phyloP scores from a whole-genome alignment of 2,888 invertebrate species.

The Macaria notata region DNA sequence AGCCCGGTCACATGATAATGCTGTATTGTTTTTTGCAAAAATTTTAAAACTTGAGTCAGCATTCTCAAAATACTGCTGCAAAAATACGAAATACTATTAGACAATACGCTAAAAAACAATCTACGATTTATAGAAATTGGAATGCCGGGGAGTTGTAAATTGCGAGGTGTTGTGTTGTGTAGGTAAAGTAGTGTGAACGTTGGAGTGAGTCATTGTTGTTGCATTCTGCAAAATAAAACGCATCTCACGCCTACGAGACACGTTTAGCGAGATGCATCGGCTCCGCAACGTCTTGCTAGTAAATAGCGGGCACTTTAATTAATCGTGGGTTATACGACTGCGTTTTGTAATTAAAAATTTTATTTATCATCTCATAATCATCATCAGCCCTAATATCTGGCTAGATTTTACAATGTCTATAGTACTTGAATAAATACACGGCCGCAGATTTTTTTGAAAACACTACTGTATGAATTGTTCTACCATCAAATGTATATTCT shows the following conservation, averaged over 20 bases:
- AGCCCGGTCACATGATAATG: neutral
- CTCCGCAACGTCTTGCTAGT: neutral
- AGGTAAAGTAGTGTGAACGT: constrained; percentile 9
- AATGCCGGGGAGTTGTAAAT: constrained; percentile 13
- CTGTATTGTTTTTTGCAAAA: neutral
- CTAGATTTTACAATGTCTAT: too few relatives aligned
- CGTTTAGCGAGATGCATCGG: constrained; percentile 3
- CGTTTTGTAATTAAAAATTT: too few relatives aligned
- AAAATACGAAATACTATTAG: constrained; percentile 6
- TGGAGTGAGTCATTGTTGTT: constrained; percentile 13
- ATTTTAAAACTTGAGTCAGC: constrained; percentile 10
- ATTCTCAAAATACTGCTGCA: constrained; percentile 5
- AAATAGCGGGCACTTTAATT: too few relatives aligned
- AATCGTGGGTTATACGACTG: too few relatives aligned
- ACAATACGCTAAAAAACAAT: constrained; percentile 18
- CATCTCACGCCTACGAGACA: constrained; percentile 1
- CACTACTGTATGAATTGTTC: too few relatives aligned
- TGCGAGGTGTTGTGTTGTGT: constrained; percentile 10
- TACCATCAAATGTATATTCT: too few relatives aligned
- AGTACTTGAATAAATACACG: too few relatives aligned
- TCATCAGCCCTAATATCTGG: too few relatives aligned
- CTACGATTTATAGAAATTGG: constrained; percentile 9
- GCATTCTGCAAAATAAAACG: constrained; percentile 9
- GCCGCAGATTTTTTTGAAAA: too few relatives aligned
- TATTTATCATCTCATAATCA: too few relatives aligned